Evolutionary conservation across 2,888 invertebrate species (phyloP).

Genomic region (Lymantria monacha): DNA sequence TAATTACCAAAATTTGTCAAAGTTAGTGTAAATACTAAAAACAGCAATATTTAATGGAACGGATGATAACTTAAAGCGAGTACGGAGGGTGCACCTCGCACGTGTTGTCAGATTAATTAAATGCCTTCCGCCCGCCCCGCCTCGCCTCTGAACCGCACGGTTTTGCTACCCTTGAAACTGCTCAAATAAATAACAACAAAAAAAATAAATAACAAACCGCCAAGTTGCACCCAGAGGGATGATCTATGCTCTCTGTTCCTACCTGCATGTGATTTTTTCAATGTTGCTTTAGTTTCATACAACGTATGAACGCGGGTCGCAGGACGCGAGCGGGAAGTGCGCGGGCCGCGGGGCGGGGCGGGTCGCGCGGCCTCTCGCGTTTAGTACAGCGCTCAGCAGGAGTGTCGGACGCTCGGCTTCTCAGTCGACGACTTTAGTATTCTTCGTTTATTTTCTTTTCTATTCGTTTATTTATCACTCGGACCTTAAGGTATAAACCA

Average conservation of each 20-base stretch:
- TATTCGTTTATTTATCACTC: constrained; percentile 79
- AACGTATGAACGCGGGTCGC: constrained; percentile 62
- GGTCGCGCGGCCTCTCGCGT: constrained; percentile 74
- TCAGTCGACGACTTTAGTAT: constrained; percentile 77
- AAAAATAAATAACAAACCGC: constrained; percentile 31
- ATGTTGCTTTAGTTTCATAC: constrained; percentile 62
- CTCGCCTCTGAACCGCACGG: constrained; percentile 18
- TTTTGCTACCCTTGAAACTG: constrained; percentile 30
- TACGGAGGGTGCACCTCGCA: constrained; percentile 66
- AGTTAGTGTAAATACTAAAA: not conserved
- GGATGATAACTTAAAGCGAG: constrained; percentile 53
- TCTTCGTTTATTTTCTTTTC: constrained; percentile 82
- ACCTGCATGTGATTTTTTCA: constrained; percentile 58
- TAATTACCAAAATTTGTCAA: too few species aligned
- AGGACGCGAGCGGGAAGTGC: constrained; percentile 59
- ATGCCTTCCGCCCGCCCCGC: constrained; percentile 50
- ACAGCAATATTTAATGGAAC: constrained; percentile 54
- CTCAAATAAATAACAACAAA: constrained; percentile 49
- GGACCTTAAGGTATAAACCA: constrained; percentile 54
- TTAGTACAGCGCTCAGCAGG: constrained; percentile 82
- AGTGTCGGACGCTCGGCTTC: constrained; percentile 80
- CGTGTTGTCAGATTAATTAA: constrained; percentile 76
- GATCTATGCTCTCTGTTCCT: constrained; percentile 37
- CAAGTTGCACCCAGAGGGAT: constrained; percentile 38
- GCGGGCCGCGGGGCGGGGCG: constrained; percentile 61